phyloP scores from a whole-genome alignment of 2,113 vertebrate genomes.

The Sterna hirundo region DNA sequence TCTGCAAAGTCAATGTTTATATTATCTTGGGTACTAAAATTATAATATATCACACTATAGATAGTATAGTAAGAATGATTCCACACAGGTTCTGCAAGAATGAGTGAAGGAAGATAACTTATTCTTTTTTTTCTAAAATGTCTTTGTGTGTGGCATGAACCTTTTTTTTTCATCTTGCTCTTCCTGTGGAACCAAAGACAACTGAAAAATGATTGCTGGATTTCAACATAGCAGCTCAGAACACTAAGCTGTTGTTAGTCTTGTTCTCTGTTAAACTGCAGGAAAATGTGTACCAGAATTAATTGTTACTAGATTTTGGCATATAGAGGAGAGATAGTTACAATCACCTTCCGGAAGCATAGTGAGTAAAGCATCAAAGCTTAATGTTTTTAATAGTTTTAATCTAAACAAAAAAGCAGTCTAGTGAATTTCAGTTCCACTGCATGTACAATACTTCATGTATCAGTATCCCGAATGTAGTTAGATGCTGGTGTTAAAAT shows the following conservation, averaged over 20 bases:
- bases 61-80: background rate
- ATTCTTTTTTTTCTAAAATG: background rate
- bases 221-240: background rate
- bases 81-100: background rate
- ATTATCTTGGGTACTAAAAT: background rate
- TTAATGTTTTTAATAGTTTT: background rate
- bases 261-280: background rate
- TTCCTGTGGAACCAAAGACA: background rate
- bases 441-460: background rate
- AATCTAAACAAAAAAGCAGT: background rate
- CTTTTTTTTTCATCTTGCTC: background rate
- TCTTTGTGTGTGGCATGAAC: background rate
- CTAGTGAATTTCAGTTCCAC: background rate
- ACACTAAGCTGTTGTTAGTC: constrained; percentile 18
- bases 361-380: background rate
- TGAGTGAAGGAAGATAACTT: background rate
- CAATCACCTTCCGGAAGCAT: background rate
- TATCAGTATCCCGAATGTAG: background rate
- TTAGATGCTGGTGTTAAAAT: background rate
- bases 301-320: background rate
- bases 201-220: background rate
- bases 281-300: background rate
- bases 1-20: background rate
- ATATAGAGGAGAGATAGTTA: background rate
- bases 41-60: background rate